Evolutionary conservation across 2,113 vertebrate species (phyloP), one percentile per base, ranked within the genome.

Genomic region (Callionymus lyra): DNA sequence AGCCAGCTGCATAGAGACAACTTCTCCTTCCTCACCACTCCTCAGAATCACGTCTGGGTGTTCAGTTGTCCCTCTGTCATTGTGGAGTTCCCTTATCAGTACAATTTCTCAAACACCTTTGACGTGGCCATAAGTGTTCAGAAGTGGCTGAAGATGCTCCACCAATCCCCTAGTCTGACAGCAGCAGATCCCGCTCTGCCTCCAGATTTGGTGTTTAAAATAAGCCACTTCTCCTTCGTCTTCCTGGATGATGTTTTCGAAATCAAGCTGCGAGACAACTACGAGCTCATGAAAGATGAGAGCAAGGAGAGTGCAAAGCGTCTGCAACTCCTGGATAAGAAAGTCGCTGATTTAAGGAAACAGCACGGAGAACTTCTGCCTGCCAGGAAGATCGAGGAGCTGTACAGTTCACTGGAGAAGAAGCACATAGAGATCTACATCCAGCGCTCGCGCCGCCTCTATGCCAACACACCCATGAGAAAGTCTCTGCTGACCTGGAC

Each of bases 391-490:
- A 97, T 98, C 1, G 95, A 98, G 73, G 94, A 98, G 60, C 87
- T 99, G 1, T 99, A 99, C 1, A 89, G 94, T 41, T 92, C 92
- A 0, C 79, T 99, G 82, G 95, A 98, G 83, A 92, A 91, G 45
- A 97, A 94, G 66, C 93, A 98, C 86, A 99, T 97, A 0, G 93
- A 97, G 84, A 97, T 98, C 72, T 98, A 98, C 80, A 94, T 99
- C 76, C 94, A 99, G 78, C 92, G 95, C 15, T 97, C 95, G 0
- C 85, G 86, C 8, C 91, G 92, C 31, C 91, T 98, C 59, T 97
- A 99, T 1, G 76, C 87, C 75, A 97, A 93, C 83, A 98, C 93
- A 0, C 94, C 95, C 44, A 98, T 97, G 93, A 81, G 95, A 53
- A 89, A 91, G 50, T 92, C 94, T 1, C 79, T 99, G 48, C 84